phyloP scores from a whole-genome alignment of 2,113 vertebrate genomes.

The Anguilla rostrata region DNA sequence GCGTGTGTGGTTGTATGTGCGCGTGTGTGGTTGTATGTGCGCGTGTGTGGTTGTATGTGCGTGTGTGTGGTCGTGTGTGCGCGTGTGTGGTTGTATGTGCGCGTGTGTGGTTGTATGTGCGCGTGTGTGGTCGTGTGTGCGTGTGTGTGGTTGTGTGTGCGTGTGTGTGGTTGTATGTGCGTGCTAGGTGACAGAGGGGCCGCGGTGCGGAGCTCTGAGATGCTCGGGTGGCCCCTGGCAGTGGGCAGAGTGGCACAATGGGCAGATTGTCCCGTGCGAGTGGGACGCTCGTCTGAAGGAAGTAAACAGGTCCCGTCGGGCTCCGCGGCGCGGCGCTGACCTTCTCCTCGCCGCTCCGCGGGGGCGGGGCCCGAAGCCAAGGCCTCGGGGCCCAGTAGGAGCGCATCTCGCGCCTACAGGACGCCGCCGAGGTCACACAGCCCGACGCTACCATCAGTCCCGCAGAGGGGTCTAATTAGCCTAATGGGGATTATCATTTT shows the following conservation, averaged over 20 bases:
- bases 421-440: neutral
- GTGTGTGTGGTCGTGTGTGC: no score
- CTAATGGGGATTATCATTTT: neutral
- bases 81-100: no score
- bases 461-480: neutral
- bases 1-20: neutral
- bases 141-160: constrained; percentile 22
- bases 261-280: constrained; percentile 19
- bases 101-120: neutral
- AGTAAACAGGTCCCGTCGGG: neutral
- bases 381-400: neutral
- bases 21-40: no score
- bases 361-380: constrained; percentile 23
- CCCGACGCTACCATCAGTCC: neutral
- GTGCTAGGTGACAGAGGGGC: neutral
- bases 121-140: constrained; percentile 1
- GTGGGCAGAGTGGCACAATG: constrained; percentile 5
- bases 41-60: no score
- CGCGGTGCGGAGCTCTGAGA: constrained; percentile 50
- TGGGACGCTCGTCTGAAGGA: neutral
- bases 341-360: neutral
- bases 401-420: neutral
- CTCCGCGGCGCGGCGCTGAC: neutral
- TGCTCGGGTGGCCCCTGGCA: constrained; percentile 36
- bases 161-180: constrained; percentile 7